Base-by-base conservation (phyloP, 2,888 invertebrate species). In the Tupiocoris notatus region DNA sequence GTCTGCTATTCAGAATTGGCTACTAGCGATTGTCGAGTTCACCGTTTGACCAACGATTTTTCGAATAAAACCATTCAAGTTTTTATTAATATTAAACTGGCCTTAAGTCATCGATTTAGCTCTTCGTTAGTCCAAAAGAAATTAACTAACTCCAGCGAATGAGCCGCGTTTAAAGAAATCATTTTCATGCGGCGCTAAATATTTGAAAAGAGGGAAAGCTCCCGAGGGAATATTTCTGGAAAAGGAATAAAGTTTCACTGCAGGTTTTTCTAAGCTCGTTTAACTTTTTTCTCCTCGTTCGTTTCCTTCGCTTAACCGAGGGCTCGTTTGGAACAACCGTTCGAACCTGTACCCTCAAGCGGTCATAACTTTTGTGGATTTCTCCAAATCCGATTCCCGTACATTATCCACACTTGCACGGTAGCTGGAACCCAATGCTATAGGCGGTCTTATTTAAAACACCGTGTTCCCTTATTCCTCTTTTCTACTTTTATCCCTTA, bases 361-460 rank as follows among this genome's bases (percentile, higher is more conserved):
- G 1, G 16, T 1, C 63, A 22, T 63, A 39, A 39, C 65, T 39
- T 65, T 12, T 17, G 25, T 3, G 25, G 20, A 39, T 65, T 17
- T 39, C 25, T 39, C n/a, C 65, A 24, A 65, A 65, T 65, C 39
- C 65, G 39, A 65, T 65, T 65, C 18, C n/a, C n/a, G 18, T 16
- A 39, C 65, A 18, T 65, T 39, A 65, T 39, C 25, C 65, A 17
- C 65, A 24, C 6, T 24, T 25, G 9, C 1, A 1, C 12, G 12
- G 39, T 39, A 12, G 39, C 12, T 7, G 39, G 12, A n/a, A n/a
- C n/a, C n/a, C 6, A 12, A 39, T 39, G 39, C 39, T 12, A 39
- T 3, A 12, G 39, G 12, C 39, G 12, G 39, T 12, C 39, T 39
- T 39, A 39, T 39, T 39, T 39, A 39, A 39, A 39, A 39, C 39